Conservation (phyloP, 2,888 invertebrate genomes). For the Chymomyza amoena region DNA sequence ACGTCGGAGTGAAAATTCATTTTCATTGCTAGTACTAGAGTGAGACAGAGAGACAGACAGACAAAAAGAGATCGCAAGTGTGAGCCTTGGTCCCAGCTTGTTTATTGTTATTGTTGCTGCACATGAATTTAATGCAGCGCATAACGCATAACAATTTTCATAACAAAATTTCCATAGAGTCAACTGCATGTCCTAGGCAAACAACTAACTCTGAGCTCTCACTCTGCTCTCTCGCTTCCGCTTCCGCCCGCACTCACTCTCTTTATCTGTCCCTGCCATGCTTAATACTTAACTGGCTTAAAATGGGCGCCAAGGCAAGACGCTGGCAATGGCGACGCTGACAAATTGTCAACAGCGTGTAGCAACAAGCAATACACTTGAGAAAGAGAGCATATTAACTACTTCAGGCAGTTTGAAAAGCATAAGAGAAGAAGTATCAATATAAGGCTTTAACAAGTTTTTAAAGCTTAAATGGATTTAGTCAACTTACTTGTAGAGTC, state of each 20-base stretch:
- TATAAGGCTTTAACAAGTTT: too few relatives aligned
- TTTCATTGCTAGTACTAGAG: constrained; percentile 59
- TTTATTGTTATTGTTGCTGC: constrained; percentile 39
- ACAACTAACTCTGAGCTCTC: not conserved
- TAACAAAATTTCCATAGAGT: constrained; percentile 62
- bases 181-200: constrained; percentile 26
- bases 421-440: too few relatives aligned
- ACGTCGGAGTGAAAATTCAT: constrained; percentile 67
- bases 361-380: not conserved
- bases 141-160: constrained; percentile 60
- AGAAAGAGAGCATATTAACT: not conserved
- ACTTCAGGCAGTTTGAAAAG: not conserved
- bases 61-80: constrained; percentile 1
- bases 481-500: too few relatives aligned
- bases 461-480: too few relatives aligned
- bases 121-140: constrained; percentile 67
- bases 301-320: constrained; percentile 50
- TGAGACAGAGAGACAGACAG: not conserved
- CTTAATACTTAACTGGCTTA: constrained; percentile 60
- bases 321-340: constrained; percentile 32
- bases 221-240: not conserved
- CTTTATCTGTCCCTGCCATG: constrained; percentile 7
- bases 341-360: constrained; percentile 61
- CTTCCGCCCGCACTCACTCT: not conserved
- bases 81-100: not conserved